phyloP scores from a whole-genome alignment of 2,888 invertebrate genomes.

The Bembecia ichneumoniformis region DNA sequence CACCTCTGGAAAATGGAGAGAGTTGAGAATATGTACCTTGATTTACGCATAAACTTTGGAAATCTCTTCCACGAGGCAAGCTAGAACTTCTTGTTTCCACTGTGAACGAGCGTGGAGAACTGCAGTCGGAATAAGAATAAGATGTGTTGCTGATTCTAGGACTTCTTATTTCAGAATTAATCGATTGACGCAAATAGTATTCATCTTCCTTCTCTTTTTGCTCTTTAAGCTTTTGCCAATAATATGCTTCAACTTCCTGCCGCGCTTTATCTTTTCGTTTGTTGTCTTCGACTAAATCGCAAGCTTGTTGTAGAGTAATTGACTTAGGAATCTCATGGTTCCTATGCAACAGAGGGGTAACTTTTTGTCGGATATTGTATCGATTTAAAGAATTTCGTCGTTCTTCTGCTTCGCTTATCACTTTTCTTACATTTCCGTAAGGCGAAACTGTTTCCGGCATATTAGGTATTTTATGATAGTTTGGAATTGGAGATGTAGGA shows the following conservation, averaged over 20 bases:
- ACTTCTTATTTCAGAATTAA: slow-evolving; percentile 23
- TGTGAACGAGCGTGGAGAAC: slow-evolving; percentile 31
- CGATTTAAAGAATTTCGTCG: slow-evolving; percentile 46
- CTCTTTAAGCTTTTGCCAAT: slow-evolving; percentile 78
- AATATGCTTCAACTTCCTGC: slow-evolving; percentile 76
- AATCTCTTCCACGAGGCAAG: slow-evolving; percentile 39
- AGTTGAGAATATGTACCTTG: slow-evolving; percentile 27
- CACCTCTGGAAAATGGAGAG: slow-evolving; percentile 39
- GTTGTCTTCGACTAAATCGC: slow-evolving; percentile 12
- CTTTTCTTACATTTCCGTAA: slow-evolving; percentile 51
- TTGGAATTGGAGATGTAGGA: slow-evolving; percentile 53
- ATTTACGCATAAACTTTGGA: slow-evolving; percentile 24
- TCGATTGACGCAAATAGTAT: slow-evolving; percentile 46
- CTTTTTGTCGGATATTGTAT: slow-evolving; percentile 26
- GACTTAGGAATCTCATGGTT: slow-evolving; percentile 17
- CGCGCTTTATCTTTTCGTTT: slow-evolving; percentile 65
- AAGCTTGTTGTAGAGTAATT: slow-evolving; percentile 10
- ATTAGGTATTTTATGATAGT: slow-evolving; percentile 46
- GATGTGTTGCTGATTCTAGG: slow-evolving; percentile 16
- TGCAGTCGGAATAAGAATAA: slow-evolving; percentile 28
- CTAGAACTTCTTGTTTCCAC: slow-evolving; percentile 39
- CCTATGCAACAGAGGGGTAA: slow-evolving; percentile 21
- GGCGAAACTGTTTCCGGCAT: slow-evolving; percentile 61
- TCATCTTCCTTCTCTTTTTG: slow-evolving; percentile 75
- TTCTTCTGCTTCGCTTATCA: slow-evolving; percentile 53